phyloP scores from a whole-genome alignment of 1,140 invertebrate species.

The Pseudomyrmex sp. region DNA sequence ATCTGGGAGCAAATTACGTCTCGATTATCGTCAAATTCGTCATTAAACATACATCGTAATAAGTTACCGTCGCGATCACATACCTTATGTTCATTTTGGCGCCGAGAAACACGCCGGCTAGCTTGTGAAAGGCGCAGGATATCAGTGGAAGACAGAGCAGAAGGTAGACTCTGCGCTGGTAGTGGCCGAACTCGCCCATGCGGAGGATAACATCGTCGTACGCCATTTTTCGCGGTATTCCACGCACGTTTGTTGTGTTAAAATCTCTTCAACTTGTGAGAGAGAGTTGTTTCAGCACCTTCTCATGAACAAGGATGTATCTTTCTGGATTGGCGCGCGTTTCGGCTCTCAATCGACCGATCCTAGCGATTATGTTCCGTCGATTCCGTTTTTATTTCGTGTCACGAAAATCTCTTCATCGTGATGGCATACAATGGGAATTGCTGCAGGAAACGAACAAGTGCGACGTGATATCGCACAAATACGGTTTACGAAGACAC shows the following conservation, averaged over 20 bases:
- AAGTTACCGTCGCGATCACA: slow-evolving; percentile 59
- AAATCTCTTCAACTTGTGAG: too few species aligned
- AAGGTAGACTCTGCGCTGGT: slow-evolving; percentile 90
- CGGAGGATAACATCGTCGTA: slow-evolving; percentile 90
- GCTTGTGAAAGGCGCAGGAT: slow-evolving; percentile 91
- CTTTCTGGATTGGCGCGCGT: not conserved
- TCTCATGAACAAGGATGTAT: not conserved
- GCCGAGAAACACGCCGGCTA: slow-evolving; percentile 90
- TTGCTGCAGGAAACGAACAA: not conserved
- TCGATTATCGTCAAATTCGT: slow-evolving; percentile 24
- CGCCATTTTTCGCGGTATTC: slow-evolving; percentile 85
- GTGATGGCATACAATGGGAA: not conserved
- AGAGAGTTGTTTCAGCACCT: not conserved
- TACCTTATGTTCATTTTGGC: slow-evolving; percentile 88
- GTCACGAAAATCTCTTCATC: slow-evolving; percentile 9
- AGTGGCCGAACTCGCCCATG: slow-evolving; percentile 91
- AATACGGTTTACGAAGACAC: not conserved
- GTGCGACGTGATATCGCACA: too few species aligned
- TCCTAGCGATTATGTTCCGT: slow-evolving; percentile 1
- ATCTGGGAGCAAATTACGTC: slow-evolving; percentile 81
- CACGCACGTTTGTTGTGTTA: not conserved
- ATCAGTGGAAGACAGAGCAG: slow-evolving; percentile 90
- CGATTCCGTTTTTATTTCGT: slow-evolving; percentile 9
- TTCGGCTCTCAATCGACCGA: too few species aligned
- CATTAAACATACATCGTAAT: not conserved